Base-by-base conservation (phyloP, 2,888 invertebrate species). In the Drosophila recens region DNA sequence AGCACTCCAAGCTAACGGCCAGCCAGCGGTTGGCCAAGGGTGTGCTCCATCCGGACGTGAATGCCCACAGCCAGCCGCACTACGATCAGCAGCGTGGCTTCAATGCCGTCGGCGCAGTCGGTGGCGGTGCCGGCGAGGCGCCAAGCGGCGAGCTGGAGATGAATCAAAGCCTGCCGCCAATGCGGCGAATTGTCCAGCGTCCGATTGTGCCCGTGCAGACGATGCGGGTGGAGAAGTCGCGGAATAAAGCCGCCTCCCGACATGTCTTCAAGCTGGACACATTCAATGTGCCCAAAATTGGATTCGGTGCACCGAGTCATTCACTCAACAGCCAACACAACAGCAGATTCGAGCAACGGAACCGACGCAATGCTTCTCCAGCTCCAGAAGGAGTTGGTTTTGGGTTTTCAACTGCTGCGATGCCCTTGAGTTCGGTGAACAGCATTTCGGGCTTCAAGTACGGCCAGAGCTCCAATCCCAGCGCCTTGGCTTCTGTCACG, bases 191-290 rank as follows among this genome's bases (percentile, higher is more conserved):
- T 0, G 62, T 74, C 5, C 82, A 75, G 11, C 72, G 72, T 1
- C 65, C 87, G 0, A 27, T 82, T 9, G 90, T 90, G 4, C 90
- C 90, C 0, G 62, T 73, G 10, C 90, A 91, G 51, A 36, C 59
- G 6, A 20, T 90, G 67, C 90, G 90, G 0, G 72, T 90, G 20
- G 91, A 90, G 54, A 91, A 88, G 56, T 54, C 62, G 0, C 51
- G 52, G 0, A 64, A 71, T 11, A 20, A 30, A 9, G n/a, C 46
- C 3, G 57, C 74, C 0, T 43, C 77, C 0, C 72, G 72, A 0
- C 80, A 82, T 48, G 40, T 75, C 4, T 85, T 89, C 34, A 77
- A 79, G 54, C 33, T 72, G 65, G 80, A 82, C 30, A 66, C 56
- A 0, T 61, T 58, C 9, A 84, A 86, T 45, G 59, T 62, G 9